Percentiles rank a stretch among this genome's conserved stretches.
phyloP scores from a whole-genome alignment of 2,888 invertebrate species.

The Holacanthella duospinosa region DNA sequence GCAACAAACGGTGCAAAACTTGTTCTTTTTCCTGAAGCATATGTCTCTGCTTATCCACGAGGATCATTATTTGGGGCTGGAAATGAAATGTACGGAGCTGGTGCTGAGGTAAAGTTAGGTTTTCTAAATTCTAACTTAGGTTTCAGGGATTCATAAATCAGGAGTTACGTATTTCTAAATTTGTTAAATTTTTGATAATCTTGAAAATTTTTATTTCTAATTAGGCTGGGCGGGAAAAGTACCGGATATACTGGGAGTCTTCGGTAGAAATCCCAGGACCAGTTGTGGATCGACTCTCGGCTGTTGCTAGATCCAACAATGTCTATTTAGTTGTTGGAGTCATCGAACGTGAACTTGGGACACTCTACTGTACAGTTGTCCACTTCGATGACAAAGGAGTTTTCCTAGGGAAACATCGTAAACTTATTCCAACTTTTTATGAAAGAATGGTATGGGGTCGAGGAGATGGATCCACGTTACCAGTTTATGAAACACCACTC shows the following conservation, averaged over 20 bases:
- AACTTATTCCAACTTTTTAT: conserved; percentile 17
- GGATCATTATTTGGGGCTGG: conserved; percentile 17
- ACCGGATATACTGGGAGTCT: conserved; percentile 17
- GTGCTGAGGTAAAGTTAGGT: conserved; percentile 5
- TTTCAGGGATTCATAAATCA: no score
- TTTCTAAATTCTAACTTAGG: no score
- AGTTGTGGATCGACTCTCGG: conserved; percentile 12
- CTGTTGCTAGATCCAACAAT: conserved; percentile 18
- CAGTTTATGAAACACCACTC: conserved; percentile 20
- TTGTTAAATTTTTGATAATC: no score
- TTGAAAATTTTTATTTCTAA: conserved; percentile 5
- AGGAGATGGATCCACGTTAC: conserved; percentile 25
- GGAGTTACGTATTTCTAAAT: no score
- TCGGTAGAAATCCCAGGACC: conserved; percentile 25
- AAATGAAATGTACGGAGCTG: conserved; percentile 10
- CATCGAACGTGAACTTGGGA: conserved; percentile 20
- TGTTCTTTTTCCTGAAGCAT: conserved; percentile 26
- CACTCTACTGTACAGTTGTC: conserved; percentile 22
- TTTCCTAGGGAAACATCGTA: conserved; percentile 24
- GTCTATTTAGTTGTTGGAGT: conserved; percentile 22
- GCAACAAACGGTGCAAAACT: conserved; percentile 20
- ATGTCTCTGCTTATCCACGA: conserved; percentile 22
- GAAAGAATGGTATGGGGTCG: conserved; percentile 22
- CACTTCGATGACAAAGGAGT: conserved; percentile 17
- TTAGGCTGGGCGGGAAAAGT: conserved; percentile 18